Evolutionary conservation across 2,888 invertebrate species (phyloP).

Genomic region (Heteromurus nitidus): DNA sequence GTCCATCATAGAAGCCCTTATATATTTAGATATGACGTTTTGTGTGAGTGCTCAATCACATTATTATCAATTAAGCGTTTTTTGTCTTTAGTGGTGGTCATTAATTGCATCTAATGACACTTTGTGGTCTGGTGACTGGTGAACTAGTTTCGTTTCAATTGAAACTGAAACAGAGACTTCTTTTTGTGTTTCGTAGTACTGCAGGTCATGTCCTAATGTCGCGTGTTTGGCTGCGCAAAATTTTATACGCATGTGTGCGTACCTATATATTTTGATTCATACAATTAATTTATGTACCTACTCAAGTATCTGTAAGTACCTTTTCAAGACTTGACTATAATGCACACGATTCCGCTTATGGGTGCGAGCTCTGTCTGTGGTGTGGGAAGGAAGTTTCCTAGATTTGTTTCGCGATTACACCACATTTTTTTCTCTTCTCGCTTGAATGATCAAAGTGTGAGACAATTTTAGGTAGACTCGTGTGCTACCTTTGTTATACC

Average conservation of each 20-base stretch:
- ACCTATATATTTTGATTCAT: no score
- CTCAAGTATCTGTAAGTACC: no score
- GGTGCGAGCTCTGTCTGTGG: no score
- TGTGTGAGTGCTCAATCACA: neutral
- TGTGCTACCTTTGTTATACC: neutral
- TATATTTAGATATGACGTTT: neutral
- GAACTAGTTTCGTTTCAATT: conserved; percentile 43
- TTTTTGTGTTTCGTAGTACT: conserved; percentile 24
- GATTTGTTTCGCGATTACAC: conserved; percentile 36
- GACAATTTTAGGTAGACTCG: conserved; percentile 25
- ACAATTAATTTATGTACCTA: no score
- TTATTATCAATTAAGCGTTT: neutral
- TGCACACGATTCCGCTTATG: no score
- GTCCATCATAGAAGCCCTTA: neutral
- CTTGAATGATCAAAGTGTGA: conserved; percentile 34
- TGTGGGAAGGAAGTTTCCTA: conserved; percentile 63
- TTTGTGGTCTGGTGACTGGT: no score
- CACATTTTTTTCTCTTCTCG: neutral
- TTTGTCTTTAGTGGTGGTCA: neutral
- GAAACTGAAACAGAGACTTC: conserved; percentile 7
- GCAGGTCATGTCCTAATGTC: conserved; percentile 60
- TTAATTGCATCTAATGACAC: no score
- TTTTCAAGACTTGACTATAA: no score
- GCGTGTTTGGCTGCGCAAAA: neutral
- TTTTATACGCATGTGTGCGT: no score